phyloP scores from a whole-genome alignment of 2,113 vertebrate species.

The Chroicocephalus ridibundus region DNA sequence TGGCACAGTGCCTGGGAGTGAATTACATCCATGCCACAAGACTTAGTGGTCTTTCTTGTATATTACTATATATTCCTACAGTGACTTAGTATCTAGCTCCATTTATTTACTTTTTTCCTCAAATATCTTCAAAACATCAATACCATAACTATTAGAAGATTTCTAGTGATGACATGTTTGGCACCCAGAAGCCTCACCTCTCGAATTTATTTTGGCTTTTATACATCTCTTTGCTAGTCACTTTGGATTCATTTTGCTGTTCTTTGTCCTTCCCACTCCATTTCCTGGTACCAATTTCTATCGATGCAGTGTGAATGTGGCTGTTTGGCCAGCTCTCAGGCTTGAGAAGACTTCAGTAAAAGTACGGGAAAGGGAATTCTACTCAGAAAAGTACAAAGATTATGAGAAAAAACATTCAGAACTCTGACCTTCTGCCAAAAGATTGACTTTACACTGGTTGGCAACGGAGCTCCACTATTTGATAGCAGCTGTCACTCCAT shows the following conservation, averaged over 20 bases:
- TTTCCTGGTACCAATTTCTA: not conserved
- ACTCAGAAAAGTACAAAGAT: not conserved
- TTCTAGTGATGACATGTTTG: not conserved
- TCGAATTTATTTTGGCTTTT: not conserved
- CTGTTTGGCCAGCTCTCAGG: not conserved
- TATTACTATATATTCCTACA: not conserved
- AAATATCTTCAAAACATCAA: not conserved
- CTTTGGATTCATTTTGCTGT: not conserved
- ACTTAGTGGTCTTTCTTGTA: not conserved
- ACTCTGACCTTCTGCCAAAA: not conserved
- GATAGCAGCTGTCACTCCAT: not conserved
- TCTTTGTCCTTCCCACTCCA: not conserved
- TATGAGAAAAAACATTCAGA: not conserved
- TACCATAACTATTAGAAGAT: not conserved
- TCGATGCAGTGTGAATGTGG: not conserved
- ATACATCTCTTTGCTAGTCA: not conserved
- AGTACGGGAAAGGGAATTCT: not conserved
- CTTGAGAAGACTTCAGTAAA: not conserved
- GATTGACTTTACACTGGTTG: not conserved
- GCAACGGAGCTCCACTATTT: not conserved
- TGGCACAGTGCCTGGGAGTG: not conserved
- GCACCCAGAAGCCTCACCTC: not conserved
- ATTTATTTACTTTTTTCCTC: not conserved
- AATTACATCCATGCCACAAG: conserved; percentile 22
- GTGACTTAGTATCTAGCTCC: not conserved